These are phyloP conservation scores for Euleptes europaea DNA, from an alignment of 2,113 vertebrate genomes.

Conservation along the genomic window DNA sequence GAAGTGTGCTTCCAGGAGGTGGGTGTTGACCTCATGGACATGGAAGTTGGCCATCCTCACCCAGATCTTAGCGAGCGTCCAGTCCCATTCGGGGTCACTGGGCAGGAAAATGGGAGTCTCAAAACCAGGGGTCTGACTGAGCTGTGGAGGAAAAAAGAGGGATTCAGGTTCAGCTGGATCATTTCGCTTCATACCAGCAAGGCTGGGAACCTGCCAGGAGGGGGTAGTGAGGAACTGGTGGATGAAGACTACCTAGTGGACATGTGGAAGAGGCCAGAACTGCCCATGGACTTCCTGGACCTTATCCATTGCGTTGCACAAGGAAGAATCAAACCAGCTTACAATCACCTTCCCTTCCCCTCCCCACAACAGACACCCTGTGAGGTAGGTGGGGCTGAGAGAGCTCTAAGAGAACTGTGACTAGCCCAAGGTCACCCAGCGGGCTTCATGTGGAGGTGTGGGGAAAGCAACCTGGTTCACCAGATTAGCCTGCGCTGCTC, in stretches of 20 bases:
- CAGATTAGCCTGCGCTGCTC: no score
- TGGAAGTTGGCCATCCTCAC: conserved; percentile 17
- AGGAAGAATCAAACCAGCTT: no score
- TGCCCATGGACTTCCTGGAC: neutral
- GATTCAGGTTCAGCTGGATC: neutral
- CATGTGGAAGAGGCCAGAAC: neutral
- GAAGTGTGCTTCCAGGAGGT: conserved; percentile 15
- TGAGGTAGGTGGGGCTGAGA: no score
- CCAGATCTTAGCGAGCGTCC: conserved; percentile 24
- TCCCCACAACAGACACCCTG: no score
- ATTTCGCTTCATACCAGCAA: neutral
- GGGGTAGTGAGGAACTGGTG: neutral
- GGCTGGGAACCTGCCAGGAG: neutral
- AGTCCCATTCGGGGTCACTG: conserved; percentile 9
- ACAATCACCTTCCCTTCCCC: no score
- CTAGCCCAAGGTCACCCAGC: no score
- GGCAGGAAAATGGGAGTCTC: conserved; percentile 10
- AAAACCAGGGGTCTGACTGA: neutral
- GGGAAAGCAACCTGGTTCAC: no score
- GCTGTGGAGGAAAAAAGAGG: neutral
- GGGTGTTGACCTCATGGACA: neutral
- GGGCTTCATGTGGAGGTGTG: no score
- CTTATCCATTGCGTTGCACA: no score
- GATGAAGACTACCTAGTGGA: no score
- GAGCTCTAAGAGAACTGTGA: no score